Percentiles rank a stretch among this genome's conserved stretches.
These are phyloP conservation scores for Plumapathes pennacea DNA, from an alignment of 92 coral and sea anemone genomes.

Conservation along the genomic window DNA sequence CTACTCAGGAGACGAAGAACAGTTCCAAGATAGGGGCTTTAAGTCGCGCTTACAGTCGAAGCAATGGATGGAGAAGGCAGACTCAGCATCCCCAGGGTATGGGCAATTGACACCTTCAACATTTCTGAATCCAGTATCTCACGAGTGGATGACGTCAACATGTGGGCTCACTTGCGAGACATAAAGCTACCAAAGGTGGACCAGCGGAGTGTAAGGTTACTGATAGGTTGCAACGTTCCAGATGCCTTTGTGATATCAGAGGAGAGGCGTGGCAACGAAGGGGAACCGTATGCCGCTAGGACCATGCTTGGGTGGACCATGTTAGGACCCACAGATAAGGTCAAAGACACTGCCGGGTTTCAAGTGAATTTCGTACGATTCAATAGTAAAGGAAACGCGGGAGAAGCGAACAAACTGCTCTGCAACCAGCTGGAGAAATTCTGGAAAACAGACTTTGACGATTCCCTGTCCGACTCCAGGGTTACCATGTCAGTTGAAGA, in stretches of 20 bases:
- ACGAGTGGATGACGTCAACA: slow-evolving; percentile 1
- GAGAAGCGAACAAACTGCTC: too few species aligned
- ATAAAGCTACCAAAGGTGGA: slow-evolving; percentile 23
- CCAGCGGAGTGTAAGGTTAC: slow-evolving; percentile 1
- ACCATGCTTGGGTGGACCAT: slow-evolving; percentile 55
- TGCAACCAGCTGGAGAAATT: slow-evolving; percentile 20
- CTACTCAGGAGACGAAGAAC: slow-evolving; percentile 38
- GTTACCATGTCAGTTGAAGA: slow-evolving; percentile 23
- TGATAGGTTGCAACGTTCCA: slow-evolving; percentile 28
- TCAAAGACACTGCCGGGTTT: too few species aligned
- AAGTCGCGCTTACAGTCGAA: slow-evolving; percentile 8
- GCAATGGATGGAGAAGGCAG: slow-evolving; percentile 29
- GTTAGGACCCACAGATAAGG: slow-evolving; percentile 49
- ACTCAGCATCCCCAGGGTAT: slow-evolving; percentile 23
- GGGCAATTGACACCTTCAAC: slow-evolving; percentile 29
- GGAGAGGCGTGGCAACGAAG: slow-evolving; percentile 43
- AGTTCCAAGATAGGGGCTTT: slow-evolving; percentile 16
- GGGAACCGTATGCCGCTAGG: slow-evolving; percentile 51
- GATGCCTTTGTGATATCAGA: too few species aligned
- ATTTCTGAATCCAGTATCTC: slow-evolving; percentile 31
- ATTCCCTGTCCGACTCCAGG: slow-evolving; percentile 16
- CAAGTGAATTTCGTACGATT: too few species aligned
- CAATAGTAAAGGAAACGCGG: not conserved
- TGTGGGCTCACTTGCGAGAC: slow-evolving; percentile 30
- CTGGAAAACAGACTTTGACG: slow-evolving; percentile 45